These are phyloP conservation scores for Bombylius discolor DNA, from an alignment of 2,888 invertebrate species.

Conservation along the genomic window DNA sequence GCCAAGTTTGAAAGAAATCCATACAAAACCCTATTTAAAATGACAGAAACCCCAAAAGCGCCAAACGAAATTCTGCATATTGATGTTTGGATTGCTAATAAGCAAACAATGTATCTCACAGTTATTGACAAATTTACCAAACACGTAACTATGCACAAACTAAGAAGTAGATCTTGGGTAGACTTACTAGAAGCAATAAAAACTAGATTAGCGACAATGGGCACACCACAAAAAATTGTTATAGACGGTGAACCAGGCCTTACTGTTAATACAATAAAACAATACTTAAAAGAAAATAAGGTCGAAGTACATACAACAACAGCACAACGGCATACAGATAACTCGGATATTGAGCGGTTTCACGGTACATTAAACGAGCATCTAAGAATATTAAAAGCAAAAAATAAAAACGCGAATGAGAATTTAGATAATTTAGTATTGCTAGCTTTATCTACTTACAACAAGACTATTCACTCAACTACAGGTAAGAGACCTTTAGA, in stretches of 20 bases:
- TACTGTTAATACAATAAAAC: not conserved
- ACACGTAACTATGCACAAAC: constrained; percentile 4
- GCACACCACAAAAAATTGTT: constrained; percentile 5
- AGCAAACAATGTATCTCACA: constrained; percentile 5
- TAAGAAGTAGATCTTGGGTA: no score
- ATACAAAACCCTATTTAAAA: no score
- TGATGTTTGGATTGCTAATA: constrained; percentile 4
- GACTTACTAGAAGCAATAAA: no score
- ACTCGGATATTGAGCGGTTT: constrained; percentile 9
- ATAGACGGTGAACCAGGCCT: constrained; percentile 5
- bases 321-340: constrained; percentile 2
- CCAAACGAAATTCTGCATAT: constrained; percentile 6
- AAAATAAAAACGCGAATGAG: not conserved
- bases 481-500: constrained; percentile 1
- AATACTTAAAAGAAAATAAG: constrained; percentile 3
- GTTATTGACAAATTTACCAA: constrained; percentile 8
- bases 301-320: constrained; percentile 5
- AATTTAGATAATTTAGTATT: constrained; percentile 5
- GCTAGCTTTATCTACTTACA: not conserved
- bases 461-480: constrained; percentile 1
- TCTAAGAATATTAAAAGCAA: constrained; percentile 4
- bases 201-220: constrained; percentile 7
- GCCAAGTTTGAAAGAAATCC: constrained; percentile 5
- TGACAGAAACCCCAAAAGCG: not conserved
- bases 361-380: constrained; percentile 11